Evolutionary conservation across 1,140 invertebrate species (phyloP), one percentile per base, ranked within the genome.

Genomic region (Formica selysi): DNA sequence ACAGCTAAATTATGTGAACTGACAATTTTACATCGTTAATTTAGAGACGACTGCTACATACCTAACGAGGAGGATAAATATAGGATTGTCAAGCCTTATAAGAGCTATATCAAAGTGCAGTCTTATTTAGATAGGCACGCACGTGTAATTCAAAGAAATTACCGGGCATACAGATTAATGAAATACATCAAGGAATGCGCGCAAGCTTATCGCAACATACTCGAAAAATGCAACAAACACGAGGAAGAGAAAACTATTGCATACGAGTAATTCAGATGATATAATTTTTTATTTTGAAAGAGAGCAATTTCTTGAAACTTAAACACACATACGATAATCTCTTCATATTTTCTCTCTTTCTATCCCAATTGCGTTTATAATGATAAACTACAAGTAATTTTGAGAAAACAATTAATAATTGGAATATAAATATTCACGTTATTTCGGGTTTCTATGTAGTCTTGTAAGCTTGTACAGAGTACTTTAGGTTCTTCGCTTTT

Each of bases 101-200:
- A 96, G 88, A 95, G 95, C 2, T 96, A 95, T 36, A 95, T 96
- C 1, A 95, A 96, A 89, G 94, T 95, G 92, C 93, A 95, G 48
- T 84, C 96, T 22, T 95, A 96, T 86, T 93, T 96, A 38, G 93
- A 95, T 51, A 94, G 95, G 29, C 95, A 95, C 61, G 96, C 96
- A 3, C 89, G 94, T 26, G 92, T 96, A 10, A 97, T 97, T 85
- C 97, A 97, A 86, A 94, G 95, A 71, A 95, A 95, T 67, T 96
- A 96, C 81, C 94, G 94, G 83, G 95, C 94, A 67, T 94, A 96
- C 76, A 94, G 93, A 76, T 86, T 93, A 32, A 38, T 87, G 67
- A 93, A 92, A 78, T 79, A 89, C 22, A 86, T 95, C 0, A 92
- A 89, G 76, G 74, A 93, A 73, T 94, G 90, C n/a, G 92, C 93